Percentiles rank a stretch among this genome's conserved stretches.
Conservation (phyloP, 2,113 vertebrate species). For the Mola mola region DNA sequence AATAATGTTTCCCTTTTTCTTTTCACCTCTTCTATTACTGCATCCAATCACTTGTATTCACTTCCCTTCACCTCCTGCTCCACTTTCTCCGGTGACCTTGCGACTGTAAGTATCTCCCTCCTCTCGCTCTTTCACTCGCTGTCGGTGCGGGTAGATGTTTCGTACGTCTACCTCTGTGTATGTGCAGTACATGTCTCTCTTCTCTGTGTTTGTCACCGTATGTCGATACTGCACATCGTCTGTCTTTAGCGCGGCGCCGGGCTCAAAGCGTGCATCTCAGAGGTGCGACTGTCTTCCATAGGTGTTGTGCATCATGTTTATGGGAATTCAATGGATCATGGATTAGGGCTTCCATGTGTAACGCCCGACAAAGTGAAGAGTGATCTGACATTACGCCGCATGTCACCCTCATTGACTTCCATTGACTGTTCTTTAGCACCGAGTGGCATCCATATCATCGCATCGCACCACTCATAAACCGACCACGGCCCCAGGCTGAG, state of each 20-base stretch:
- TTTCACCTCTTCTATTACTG: constrained; percentile 67
- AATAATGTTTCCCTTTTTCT: constrained; percentile 73
- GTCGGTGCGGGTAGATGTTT: constrained; percentile 30
- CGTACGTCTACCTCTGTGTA: constrained; percentile 13
- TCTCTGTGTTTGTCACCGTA: constrained; percentile 13
- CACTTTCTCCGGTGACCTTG: constrained; percentile 69
- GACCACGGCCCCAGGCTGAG: constrained; percentile 24
- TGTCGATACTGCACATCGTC: constrained; percentile 2
- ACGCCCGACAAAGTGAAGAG: constrained; percentile 58
- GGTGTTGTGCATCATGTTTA: constrained; percentile 53
- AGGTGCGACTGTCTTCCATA: constrained; percentile 32
- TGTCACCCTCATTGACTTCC: constrained; percentile 61
- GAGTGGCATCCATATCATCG: constrained; percentile 55
- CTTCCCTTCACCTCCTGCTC: constrained; percentile 71
- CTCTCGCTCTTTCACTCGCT: constrained; percentile 46
- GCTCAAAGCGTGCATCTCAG: constrained; percentile 27
- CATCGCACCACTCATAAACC: constrained; percentile 34
- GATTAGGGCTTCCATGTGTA: constrained; percentile 55
- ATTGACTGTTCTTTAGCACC: constrained; percentile 60
- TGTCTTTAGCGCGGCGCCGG: constrained; percentile 6
- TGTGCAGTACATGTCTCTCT: constrained; percentile 23
- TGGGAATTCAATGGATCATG: constrained; percentile 62
- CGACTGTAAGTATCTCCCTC: constrained; percentile 75
- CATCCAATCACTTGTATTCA: constrained; percentile 71
- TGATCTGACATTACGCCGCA: constrained; percentile 61